Base-by-base conservation (phyloP, 1,140 invertebrate genomes). In the Amyelois transitella region DNA sequence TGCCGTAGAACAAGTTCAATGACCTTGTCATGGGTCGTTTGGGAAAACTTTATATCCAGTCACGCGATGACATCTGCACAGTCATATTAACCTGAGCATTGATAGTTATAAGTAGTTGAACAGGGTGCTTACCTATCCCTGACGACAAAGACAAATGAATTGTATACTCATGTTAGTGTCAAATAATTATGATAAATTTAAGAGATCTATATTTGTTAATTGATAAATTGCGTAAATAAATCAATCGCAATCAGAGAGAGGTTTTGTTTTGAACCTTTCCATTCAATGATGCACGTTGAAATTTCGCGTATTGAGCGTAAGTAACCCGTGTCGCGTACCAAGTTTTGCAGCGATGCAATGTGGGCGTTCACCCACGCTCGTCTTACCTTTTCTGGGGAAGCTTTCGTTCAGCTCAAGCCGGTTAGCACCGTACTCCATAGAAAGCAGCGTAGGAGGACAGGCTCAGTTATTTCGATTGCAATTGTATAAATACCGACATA, bases 381-480 rank as follows among this genome's bases (percentile, higher is more conserved):
- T 53, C 49, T 72, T 66, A 32, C 73, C 73, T 68, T 72, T 66
- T 66, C 59, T 61, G 64, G 71, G 6, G 8, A 17, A 64, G 66
- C 67, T 75, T 74, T 74, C 69, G 43, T 64, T 69, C 60, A 55
- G 18, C 20, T 14, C 24, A 18, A 21, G 18, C 51, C 45, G 24
- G 43, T 43, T 55, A 57, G 53, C 43, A 51, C 18, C 43, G 17
- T 38, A 38, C 22, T 24, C 8, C 44, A 50, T 61, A 66, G 68
- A 77, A 75, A 75, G 67, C 53, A 8, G 58, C 63, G 75, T 80
- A 68, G 77, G 77, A 55, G 72, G 72, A 69, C 70, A 60, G 14
- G 55, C 44, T 54, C 38, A 44, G 18, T 60, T 49, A 50, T 51
- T 61, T 53, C 21, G 43, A 66, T 63, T 58, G 54, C 43, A 48